Percentiles rank a stretch among this genome's conserved stretches.
phyloP scores from a whole-genome alignment of 2,113 vertebrate species.

The Stigmatopora argus region DNA sequence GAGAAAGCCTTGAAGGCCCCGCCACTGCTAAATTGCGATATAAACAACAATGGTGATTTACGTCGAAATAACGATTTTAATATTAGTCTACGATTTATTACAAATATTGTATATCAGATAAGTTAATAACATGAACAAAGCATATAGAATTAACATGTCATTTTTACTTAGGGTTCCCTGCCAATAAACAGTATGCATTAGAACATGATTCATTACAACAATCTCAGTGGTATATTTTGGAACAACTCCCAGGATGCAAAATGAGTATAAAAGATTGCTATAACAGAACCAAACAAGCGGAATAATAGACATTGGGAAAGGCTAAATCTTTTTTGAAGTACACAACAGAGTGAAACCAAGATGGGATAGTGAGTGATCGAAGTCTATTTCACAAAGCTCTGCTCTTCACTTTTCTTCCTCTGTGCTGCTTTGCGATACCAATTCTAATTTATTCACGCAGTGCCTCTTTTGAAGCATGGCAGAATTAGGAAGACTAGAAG shows the following conservation, averaged over 20 bases:
- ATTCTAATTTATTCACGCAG: conserved; percentile 55
- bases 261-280: conserved; percentile 17
- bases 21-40: too few relatives aligned
- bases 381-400: conserved; percentile 40
- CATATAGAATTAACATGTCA: too few relatives aligned
- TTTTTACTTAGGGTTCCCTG: too few relatives aligned
- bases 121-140: too few relatives aligned
- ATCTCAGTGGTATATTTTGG: conserved; percentile 8
- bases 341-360: conserved; percentile 20
- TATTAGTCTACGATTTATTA: too few relatives aligned
- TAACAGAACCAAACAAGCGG: conserved; percentile 23
- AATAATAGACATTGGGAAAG: conserved; percentile 26
- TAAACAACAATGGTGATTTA: too few relatives aligned
- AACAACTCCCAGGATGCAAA: conserved; percentile 1
- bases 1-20: too few relatives aligned
- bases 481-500: conserved; percentile 54
- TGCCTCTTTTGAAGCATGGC: conserved; percentile 27
- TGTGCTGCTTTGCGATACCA: conserved; percentile 18
- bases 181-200: not conserved
- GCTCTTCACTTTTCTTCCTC: conserved; percentile 20
- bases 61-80: too few relatives aligned
- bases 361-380: conserved; percentile 33
- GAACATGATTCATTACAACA: conserved; percentile 5
- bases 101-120: too few relatives aligned
- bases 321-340: conserved; percentile 24